Conservation (phyloP, 2,797 vertebrate genomes). For the Cossypha heuglini region DNA sequence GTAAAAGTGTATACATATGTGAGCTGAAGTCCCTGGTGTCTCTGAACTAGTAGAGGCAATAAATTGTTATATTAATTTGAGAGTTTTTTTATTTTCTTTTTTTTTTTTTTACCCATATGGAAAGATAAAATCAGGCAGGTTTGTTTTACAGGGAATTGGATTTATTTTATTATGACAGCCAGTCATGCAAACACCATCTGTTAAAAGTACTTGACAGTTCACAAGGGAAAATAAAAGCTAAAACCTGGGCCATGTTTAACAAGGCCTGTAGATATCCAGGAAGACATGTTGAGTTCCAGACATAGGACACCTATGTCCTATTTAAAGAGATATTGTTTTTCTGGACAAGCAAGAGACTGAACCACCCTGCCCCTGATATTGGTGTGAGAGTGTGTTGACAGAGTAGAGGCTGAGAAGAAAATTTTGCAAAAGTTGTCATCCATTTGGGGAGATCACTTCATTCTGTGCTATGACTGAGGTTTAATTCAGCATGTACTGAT, state of each 20-base stretch:
- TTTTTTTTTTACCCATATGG: background rate
- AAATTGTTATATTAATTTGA: background rate
- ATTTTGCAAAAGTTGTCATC: background rate
- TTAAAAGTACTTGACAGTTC: background rate
- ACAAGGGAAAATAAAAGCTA: background rate
- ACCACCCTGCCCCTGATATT: background rate
- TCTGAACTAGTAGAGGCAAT: background rate
- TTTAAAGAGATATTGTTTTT: background rate
- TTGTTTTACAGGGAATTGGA: background rate
- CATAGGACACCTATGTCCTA: background rate
- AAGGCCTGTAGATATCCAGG: background rate
- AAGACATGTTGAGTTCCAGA: background rate
- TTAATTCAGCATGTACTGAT: background rate
- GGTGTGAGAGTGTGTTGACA: background rate
- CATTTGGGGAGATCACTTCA: background rate
- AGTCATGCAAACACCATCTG: background rate
- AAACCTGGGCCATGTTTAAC: background rate
- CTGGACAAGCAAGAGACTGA: background rate
- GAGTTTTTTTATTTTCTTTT: background rate
- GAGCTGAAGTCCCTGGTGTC: background rate
- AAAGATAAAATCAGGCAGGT: background rate
- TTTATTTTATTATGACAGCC: conserved; percentile 23
- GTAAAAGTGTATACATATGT: background rate
- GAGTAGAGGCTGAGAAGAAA: background rate
- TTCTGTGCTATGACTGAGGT: background rate